Percentiles rank a stretch among this genome's conserved stretches.
phyloP scores from a whole-genome alignment of 23 tunicate genomes.

The Styela clava region DNA sequence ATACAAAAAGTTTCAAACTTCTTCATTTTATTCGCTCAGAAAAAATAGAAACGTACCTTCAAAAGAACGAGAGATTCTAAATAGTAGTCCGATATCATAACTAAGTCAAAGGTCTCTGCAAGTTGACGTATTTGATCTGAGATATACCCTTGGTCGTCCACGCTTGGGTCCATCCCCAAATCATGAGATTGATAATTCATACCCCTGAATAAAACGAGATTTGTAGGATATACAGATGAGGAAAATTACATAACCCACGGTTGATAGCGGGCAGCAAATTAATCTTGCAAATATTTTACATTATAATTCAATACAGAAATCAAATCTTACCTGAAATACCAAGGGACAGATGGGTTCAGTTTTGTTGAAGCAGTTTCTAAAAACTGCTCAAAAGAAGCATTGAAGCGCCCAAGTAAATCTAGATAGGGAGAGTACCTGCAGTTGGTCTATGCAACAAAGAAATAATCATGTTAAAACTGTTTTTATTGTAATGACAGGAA shows the following conservation, averaged over 20 bases:
- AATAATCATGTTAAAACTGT: too few species aligned
- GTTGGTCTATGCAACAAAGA: neutral
- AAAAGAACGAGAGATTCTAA: constrained; percentile 55
- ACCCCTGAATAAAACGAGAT: constrained; percentile 16
- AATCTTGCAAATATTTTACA: neutral
- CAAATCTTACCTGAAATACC: constrained; percentile 20
- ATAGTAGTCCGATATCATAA: constrained; percentile 59
- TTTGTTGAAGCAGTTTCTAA: neutral
- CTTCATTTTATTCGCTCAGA: too few species aligned
- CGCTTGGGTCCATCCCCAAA: constrained; percentile 48
- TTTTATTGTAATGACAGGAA: too few species aligned
- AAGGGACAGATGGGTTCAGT: neutral
- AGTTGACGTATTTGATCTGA: constrained; percentile 24
- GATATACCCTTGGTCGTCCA: constrained; percentile 24
- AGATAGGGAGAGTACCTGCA: neutral
- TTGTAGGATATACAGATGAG: neutral
- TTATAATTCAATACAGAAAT: too few species aligned
- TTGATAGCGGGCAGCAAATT: too few species aligned
- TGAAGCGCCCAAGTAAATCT: neutral
- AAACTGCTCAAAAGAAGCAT: neutral
- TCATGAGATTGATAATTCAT: constrained; percentile 45
- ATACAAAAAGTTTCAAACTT: too few species aligned
- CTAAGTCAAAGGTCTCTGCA: constrained; percentile 31
- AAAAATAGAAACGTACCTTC: too few species aligned
- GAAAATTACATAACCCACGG: too few species aligned